These are phyloP conservation scores for Zaprionus ghesquierei DNA, from an alignment of 1,140 invertebrate species.

Conservation along the genomic window DNA sequence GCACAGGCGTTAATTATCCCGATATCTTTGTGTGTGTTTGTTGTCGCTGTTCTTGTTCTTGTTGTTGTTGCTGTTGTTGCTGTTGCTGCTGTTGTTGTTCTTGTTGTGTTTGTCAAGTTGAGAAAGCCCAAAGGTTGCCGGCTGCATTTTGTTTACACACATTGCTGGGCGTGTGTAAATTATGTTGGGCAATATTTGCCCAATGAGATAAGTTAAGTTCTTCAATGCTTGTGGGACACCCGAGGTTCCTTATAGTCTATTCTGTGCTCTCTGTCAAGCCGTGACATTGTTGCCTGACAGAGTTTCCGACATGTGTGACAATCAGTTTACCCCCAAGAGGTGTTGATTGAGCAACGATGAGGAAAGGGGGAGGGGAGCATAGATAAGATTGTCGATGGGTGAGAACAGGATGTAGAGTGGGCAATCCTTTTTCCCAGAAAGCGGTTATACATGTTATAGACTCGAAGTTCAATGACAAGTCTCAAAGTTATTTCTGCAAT, in stretches of 20 bases:
- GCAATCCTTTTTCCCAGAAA: not conserved
- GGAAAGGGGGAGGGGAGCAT: slow-evolving; percentile 1
- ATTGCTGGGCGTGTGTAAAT: slow-evolving; percentile 70
- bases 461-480: not conserved
- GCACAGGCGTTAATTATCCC: slow-evolving; percentile 65
- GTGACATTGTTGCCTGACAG: slow-evolving; percentile 54
- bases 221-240: slow-evolving; percentile 45
- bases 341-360: not conserved
- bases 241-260: slow-evolving; percentile 25
- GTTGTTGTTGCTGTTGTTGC: not conserved
- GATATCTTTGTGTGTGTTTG: slow-evolving; percentile 49
- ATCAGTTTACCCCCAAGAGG: not conserved
- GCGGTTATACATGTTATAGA: not conserved
- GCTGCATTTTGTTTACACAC: slow-evolving; percentile 76
- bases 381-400: not conserved
- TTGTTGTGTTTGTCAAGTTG: slow-evolving; percentile 32
- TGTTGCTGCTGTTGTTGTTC: slow-evolving; percentile 8
- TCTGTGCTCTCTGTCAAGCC: slow-evolving; percentile 28
- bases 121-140: slow-evolving; percentile 56
- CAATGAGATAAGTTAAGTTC: slow-evolving; percentile 53
- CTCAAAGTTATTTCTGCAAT: not conserved
- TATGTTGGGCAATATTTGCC: slow-evolving; percentile 74
- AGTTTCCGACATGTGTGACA: slow-evolving; percentile 35
- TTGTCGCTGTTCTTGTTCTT: slow-evolving; percentile 26
- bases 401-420: not conserved